Conservation (phyloP, 2,797 vertebrate species). For the Labeo calbasu region DNA sequence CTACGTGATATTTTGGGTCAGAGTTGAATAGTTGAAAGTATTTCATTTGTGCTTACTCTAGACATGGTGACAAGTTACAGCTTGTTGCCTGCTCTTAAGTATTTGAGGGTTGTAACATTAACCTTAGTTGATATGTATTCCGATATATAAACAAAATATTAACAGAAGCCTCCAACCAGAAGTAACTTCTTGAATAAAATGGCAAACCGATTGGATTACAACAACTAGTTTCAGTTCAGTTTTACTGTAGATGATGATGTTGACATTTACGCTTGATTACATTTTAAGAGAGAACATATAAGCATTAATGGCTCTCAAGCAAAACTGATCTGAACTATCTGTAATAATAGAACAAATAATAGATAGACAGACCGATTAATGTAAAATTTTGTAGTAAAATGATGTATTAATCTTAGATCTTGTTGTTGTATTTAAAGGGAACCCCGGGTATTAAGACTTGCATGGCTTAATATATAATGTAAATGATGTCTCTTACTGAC, state of each 20-base stretch:
- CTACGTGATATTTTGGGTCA: background rate
- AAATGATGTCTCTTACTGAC: too few species aligned
- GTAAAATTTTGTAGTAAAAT: background rate
- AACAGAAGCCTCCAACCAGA: background rate
- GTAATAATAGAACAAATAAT: background rate
- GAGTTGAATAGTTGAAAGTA: background rate
- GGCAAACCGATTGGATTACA: background rate
- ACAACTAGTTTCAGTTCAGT: background rate
- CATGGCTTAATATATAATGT: too few species aligned
- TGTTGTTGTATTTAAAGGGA: too few species aligned
- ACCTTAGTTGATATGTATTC: background rate
- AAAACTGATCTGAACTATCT: background rate
- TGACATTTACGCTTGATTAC: background rate
- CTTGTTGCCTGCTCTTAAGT: background rate
- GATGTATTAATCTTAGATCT: background rate
- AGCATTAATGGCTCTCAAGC: background rate
- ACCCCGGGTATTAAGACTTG: too few species aligned
- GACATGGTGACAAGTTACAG: background rate
- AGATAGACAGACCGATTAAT: background rate
- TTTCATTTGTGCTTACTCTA: background rate
- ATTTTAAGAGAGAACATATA: background rate
- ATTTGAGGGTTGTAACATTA: slow-evolving; percentile 10
- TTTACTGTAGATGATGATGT: slow-evolving; percentile 1
- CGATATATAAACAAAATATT: background rate
- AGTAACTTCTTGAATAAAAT: background rate